Evolutionary conservation across 2,888 invertebrate genomes (phyloP).

Genomic region (Crocallis elinguaria): DNA sequence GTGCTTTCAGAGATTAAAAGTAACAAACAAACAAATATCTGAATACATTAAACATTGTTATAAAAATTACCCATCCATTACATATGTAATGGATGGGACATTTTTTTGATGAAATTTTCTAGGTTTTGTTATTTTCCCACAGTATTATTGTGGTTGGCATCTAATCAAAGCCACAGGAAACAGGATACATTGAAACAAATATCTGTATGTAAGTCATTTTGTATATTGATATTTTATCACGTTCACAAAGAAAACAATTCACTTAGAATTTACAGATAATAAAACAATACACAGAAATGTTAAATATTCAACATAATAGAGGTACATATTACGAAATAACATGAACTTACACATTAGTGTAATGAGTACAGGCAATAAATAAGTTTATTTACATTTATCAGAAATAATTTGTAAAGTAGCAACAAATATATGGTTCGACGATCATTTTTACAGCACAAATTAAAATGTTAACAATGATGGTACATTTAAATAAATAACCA

Average conservation of each 20-base stretch:
- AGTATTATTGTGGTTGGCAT: conserved; percentile 6
- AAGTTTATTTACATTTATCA: conserved; percentile 33
- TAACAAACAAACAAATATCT: too few species aligned
- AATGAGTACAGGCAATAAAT: conserved; percentile 59
- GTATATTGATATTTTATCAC: conserved; percentile 82
- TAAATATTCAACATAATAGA: conserved; percentile 75
- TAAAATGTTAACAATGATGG: conserved; percentile 30
- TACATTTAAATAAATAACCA: conserved; percentile 36
- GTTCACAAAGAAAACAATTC: conserved; percentile 78
- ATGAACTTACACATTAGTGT: conserved; percentile 59
- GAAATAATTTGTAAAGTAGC: conserved; percentile 18
- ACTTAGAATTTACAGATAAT: conserved; percentile 80
- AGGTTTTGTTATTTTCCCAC: conserved; percentile 1
- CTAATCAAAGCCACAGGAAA: conserved; percentile 21
- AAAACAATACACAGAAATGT: conserved; percentile 71
- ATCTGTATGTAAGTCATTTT: conserved; percentile 74
- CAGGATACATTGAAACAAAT: conserved; percentile 56
- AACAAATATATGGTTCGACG: conserved; percentile 25
- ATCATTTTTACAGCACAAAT: conserved; percentile 10
- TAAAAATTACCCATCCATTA: too few species aligned
- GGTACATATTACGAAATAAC: conserved; percentile 74
- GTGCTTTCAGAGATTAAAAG: too few species aligned
- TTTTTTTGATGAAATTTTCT: neutral
- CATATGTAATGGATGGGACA: too few species aligned
- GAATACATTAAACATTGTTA: too few species aligned